Percentiles rank a stretch among this genome's conserved stretches.
Evolutionary conservation across 2,888 invertebrate species (phyloP).

Genomic region (Xylophagus ater): DNA sequence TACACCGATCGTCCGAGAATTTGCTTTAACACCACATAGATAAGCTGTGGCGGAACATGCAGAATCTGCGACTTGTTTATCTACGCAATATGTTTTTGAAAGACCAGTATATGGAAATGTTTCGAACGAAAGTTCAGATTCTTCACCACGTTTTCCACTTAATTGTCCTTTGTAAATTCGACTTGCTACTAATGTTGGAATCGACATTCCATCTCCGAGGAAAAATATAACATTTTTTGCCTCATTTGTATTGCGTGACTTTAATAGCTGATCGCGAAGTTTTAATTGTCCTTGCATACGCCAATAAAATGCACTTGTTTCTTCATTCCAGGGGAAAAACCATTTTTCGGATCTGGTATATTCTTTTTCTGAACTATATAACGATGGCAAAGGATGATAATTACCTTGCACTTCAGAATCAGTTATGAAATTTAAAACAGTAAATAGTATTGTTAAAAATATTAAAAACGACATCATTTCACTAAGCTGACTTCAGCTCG

Average conservation of each 20-base stretch:
- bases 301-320: no score
- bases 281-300: no score
- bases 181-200: slow-evolving; percentile 54
- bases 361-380: no score
- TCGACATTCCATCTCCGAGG: slow-evolving; percentile 48
- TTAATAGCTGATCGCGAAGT: not conserved
- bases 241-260: not conserved
- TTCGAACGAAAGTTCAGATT: slow-evolving; percentile 49
- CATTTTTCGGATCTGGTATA: no score
- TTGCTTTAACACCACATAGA: slow-evolving; percentile 57
- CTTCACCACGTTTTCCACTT: slow-evolving; percentile 45
- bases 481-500: no score
- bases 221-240: not conserved
- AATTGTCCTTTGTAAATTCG: slow-evolving; percentile 53
- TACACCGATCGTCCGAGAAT: slow-evolving; percentile 56
- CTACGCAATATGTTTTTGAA: slow-evolving; percentile 52
- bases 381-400: no score
- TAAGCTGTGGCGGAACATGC: no score
- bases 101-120: slow-evolving; percentile 50
- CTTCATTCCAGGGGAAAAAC: no score
- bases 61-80: slow-evolving; percentile 61
- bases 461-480: no score
- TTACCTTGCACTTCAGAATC: no score
- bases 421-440: no score
- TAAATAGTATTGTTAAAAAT: no score